phyloP scores from a whole-genome alignment of 1,140 invertebrate genomes.

The Ceratina japonica region DNA sequence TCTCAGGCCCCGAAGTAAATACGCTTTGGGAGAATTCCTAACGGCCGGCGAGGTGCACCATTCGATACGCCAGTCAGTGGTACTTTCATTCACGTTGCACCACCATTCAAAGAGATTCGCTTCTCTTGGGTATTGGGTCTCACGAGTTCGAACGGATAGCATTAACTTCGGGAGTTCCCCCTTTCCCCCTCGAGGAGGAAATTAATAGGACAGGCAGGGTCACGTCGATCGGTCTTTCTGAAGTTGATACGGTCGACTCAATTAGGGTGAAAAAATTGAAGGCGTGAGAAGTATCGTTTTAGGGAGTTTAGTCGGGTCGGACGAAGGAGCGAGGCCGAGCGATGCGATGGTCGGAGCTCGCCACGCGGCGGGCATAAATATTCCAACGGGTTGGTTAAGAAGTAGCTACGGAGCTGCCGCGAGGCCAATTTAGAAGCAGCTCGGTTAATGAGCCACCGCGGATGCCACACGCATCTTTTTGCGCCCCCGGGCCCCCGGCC shows the following conservation, averaged over 20 bases:
- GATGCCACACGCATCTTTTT: constrained; percentile 75
- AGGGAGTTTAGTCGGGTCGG: background rate
- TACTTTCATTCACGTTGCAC: background rate
- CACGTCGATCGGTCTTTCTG: too few relatives aligned
- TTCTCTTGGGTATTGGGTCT: background rate
- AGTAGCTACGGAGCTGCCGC: constrained; percentile 70
- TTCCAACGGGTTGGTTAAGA: constrained; percentile 65
- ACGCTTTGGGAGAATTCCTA: constrained; percentile 10
- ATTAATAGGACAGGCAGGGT: too few relatives aligned
- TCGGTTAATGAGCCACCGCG: constrained; percentile 76
- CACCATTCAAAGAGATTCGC: background rate
- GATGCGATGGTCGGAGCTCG: constrained; percentile 35
- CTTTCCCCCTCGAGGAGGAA: too few relatives aligned
- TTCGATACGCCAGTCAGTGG: background rate
- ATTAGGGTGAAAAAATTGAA: constrained; percentile 20
- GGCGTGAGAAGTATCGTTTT: constrained; percentile 36
- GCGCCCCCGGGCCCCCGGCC: constrained; percentile 58
- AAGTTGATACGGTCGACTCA: too few relatives aligned
- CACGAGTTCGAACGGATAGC: background rate
- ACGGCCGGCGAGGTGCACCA: background rate
- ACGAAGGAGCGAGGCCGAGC: constrained; percentile 19
- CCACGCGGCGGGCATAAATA: constrained; percentile 74
- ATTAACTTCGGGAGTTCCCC: too few relatives aligned
- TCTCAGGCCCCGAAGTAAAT: constrained; percentile 17
- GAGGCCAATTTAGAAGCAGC: constrained; percentile 76